phyloP scores from a whole-genome alignment of 2,888 invertebrate species.

The Synanthedon myopaeformis region DNA sequence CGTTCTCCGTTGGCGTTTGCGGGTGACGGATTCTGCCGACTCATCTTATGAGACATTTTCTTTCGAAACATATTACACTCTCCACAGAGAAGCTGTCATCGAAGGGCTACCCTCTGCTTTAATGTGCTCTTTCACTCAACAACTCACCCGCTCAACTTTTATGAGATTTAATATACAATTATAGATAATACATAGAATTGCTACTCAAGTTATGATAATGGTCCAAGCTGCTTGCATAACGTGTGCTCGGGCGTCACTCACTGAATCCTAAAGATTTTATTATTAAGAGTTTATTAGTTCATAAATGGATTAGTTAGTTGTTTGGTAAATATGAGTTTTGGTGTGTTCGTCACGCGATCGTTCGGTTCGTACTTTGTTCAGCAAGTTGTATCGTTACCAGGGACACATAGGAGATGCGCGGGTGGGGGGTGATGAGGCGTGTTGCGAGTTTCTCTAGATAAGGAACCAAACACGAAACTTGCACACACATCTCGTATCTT shows the following conservation, averaged over 20 bases:
- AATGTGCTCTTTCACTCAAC: constrained; percentile 1
- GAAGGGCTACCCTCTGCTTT: constrained; percentile 10
- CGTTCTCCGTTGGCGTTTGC: neutral
- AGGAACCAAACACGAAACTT: constrained; percentile 12
- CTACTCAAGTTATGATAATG: no score
- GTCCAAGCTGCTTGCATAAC: no score
- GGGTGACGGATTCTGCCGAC: constrained; percentile 20
- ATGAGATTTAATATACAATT: no score
- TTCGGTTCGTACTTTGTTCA: neutral
- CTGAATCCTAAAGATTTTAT: no score
- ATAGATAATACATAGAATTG: no score
- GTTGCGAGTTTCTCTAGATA: constrained; percentile 16
- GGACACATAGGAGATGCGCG: constrained; percentile 1
- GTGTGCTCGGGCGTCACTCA: no score
- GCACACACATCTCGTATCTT: constrained; percentile 1
- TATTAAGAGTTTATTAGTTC: no score
- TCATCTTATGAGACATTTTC: constrained; percentile 37
- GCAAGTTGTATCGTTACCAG: constrained; percentile 8
- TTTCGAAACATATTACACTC: constrained; percentile 12
- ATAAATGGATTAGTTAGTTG: no score
- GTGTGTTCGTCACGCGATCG: no score
- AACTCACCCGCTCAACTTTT: no score
- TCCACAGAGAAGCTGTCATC: constrained; percentile 12
- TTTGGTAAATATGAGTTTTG: no score
- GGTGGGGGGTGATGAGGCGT: constrained; percentile 19